Percentiles rank a stretch among this genome's conserved stretches.
Conservation (phyloP, 2,113 vertebrate species). For the Ranitomeya imitator region DNA sequence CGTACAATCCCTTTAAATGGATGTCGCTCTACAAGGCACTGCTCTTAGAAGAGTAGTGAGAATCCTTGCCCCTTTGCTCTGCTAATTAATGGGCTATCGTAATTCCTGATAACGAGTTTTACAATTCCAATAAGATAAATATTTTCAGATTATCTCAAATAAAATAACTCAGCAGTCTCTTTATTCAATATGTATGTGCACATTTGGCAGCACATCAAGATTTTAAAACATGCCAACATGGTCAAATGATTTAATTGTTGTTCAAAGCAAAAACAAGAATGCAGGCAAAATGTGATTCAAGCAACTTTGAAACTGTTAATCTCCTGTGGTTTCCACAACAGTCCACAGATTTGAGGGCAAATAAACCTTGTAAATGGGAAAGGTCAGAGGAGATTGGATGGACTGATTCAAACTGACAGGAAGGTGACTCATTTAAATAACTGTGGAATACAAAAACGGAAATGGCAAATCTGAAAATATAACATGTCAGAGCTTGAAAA, state of each 20-base stretch:
- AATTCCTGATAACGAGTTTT: no score
- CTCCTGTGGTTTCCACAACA: neutral
- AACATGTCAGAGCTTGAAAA: no score
- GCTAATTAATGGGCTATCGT: no score
- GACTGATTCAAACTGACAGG: constrained; percentile 9
- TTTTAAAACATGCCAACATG: neutral
- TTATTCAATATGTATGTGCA: neutral
- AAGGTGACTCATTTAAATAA: neutral
- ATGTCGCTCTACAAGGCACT: no score
- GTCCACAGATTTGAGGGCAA: neutral
- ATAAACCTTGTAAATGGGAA: neutral
- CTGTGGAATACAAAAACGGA: neutral
- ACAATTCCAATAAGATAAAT: neutral
- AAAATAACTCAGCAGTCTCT: no score
- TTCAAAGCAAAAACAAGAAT: neutral
- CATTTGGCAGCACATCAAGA: neutral
- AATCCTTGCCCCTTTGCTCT: no score
- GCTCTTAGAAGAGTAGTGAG: no score
- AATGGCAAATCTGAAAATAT: neutral
- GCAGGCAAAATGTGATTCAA: neutral
- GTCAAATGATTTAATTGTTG: neutral
- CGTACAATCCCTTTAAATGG: no score
- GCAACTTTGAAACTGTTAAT: neutral
- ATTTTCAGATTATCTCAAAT: no score
- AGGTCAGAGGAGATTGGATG: neutral